Conservation (phyloP, 2,888 invertebrate species). For the Endomychus coccineus region DNA sequence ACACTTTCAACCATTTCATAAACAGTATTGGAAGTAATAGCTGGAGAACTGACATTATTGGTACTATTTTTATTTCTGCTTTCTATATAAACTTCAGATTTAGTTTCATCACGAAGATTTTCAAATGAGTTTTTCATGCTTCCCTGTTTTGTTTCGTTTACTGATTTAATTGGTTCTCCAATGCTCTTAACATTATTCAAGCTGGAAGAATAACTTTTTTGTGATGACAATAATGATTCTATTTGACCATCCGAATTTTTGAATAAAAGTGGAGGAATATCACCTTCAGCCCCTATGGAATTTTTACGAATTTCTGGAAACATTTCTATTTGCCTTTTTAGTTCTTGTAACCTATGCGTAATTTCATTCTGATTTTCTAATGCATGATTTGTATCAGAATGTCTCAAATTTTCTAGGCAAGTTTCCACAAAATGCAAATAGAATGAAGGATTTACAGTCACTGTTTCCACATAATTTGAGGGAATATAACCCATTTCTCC, state of each 20-base stretch:
- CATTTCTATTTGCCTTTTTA: slow-evolving; percentile 54
- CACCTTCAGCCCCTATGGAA: slow-evolving; percentile 31
- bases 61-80: slow-evolving; percentile 31
- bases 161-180: slow-evolving; percentile 32
- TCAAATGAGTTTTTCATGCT: slow-evolving; percentile 34
- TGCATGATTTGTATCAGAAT: slow-evolving; percentile 29
- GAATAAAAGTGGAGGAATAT: slow-evolving; percentile 32
- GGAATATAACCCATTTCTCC: slow-evolving; percentile 81
- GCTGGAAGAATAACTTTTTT: slow-evolving; percentile 11
- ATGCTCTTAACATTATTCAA: slow-evolving; percentile 12
- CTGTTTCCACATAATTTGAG: slow-evolving; percentile 74
- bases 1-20: slow-evolving; percentile 76
- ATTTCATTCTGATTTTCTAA: slow-evolving; percentile 55
- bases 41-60: slow-evolving; percentile 36
- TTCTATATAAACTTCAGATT: slow-evolving; percentile 29
- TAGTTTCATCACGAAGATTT: slow-evolving; percentile 35
- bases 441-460: slow-evolving; percentile 68
- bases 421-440: slow-evolving; percentile 64
- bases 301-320: slow-evolving; percentile 32
- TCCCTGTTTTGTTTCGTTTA: slow-evolving; percentile 27
- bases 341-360: slow-evolving; percentile 53
- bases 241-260: slow-evolving; percentile 37
- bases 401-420: slow-evolving; percentile 49
- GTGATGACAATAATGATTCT: slow-evolving; percentile 26
- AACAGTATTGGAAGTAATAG: slow-evolving; percentile 51